A percentile compares a stretch with the other conserved stretches of the same genome.
Conservation (phyloP, 1,140 invertebrate genomes). For the Eupeodes corollae region DNA sequence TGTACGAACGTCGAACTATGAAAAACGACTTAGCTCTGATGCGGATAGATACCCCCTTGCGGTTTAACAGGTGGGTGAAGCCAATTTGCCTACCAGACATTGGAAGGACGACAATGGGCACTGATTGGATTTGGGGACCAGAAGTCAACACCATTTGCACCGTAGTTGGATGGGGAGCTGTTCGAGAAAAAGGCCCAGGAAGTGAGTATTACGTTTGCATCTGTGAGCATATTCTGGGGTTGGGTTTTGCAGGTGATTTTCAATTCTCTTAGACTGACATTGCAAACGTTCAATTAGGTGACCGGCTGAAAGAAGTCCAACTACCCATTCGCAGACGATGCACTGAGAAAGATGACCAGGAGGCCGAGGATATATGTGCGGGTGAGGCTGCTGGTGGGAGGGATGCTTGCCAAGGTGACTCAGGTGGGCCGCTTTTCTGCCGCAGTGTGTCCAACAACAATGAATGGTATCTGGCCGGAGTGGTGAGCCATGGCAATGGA, state of each 20-base stretch:
- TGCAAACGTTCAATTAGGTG: slow-evolving; percentile 28
- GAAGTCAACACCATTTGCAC: slow-evolving; percentile 50
- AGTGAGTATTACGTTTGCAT: slow-evolving; percentile 44
- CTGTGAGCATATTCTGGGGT: background rate
- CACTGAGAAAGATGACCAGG: slow-evolving; percentile 45
- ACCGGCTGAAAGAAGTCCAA: slow-evolving; percentile 45
- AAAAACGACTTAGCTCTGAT: slow-evolving; percentile 70
- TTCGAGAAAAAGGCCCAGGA: slow-evolving; percentile 55
- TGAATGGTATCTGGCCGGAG: slow-evolving; percentile 63
- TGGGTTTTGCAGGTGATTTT: background rate
- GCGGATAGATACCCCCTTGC: slow-evolving; percentile 50
- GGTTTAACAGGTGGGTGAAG: slow-evolving; percentile 67
- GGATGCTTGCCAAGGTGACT: slow-evolving; percentile 71
- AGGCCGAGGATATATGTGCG: slow-evolving; percentile 60
- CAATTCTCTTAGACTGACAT: background rate
- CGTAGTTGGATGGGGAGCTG: slow-evolving; percentile 68
- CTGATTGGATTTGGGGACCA: slow-evolving; percentile 48
- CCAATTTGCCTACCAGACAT: slow-evolving; percentile 56
- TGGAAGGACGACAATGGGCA: slow-evolving; percentile 40
- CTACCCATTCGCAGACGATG: slow-evolving; percentile 43
- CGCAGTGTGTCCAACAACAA: slow-evolving; percentile 45
- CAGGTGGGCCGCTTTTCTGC: slow-evolving; percentile 67
- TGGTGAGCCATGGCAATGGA: slow-evolving; percentile 71
- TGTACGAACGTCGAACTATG: slow-evolving; percentile 50
- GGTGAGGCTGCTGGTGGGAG: slow-evolving; percentile 58